Base-by-base conservation (phyloP, 2,797 vertebrate species). In the Tadarida brasiliensis region DNA sequence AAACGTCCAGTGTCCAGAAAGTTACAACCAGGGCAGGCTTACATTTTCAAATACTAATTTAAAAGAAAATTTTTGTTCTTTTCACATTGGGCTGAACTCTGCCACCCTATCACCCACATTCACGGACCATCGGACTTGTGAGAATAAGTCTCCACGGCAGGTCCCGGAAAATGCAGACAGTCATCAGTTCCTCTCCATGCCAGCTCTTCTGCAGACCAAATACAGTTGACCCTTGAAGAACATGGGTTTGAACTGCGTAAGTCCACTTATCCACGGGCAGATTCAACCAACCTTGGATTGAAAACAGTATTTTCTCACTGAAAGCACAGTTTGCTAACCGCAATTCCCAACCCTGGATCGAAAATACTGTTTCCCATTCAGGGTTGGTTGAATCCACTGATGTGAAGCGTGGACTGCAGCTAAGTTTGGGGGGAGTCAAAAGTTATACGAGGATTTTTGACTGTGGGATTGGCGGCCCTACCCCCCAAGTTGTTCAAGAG, bases 21-120 rank as follows among this genome's bases (percentile, higher is more conserved):
- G 35, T 57, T 56, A 70, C 49, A 54, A 16, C 14, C 56, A 88
- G 77, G 51, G 24, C 7, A 84, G 7, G 35, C 26, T 91, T 33
- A 80, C 11, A 54, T 35, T 87, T 65, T 65, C 20, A 35, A 96
- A 51, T 67, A 24, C 24, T 83, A 65, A 94, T 59, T 88, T 67
- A 59, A 85, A 85, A 73, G 17, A 71, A n/a, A 24, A 22, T 1
- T 2, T 20, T 3, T 67, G 65, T 82, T 16, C 28, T 61, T 81
- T 92, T 77, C 47, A 68, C 54, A 28, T 57, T 84, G 28, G 9
- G 4, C 71, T 77, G 56, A 70, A 96, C 76, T 76, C 47, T 90
- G 4, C 33, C 22, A 33, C 77, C 19, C 56, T 0, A 9, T 47
- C 81, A 91, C 24, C 86, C 28, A 17, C 7, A 22, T 76, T 20